Evolutionary conservation across 2,113 vertebrate species (phyloP).

Genomic region (Tupaia chinensis): DNA sequence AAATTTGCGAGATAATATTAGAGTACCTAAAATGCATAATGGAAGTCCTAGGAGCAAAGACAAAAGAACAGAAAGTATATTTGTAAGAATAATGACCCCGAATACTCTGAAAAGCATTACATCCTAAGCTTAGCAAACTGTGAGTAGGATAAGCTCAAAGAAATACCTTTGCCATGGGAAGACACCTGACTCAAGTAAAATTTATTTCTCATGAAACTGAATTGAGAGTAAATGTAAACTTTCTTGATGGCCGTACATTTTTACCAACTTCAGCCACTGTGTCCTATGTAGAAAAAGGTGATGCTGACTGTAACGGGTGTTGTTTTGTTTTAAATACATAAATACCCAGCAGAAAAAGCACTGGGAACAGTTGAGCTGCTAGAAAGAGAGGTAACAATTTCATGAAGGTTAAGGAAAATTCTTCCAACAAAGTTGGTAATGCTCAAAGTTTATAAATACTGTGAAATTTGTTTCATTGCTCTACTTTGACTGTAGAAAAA

Average conservation of each 20-base stretch:
- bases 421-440: not conserved
- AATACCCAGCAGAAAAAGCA: not conserved
- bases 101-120: not conserved
- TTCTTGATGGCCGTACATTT: not conserved
- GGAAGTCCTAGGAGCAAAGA: not conserved
- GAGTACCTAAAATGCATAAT: not conserved
- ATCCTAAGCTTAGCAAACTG: not conserved
- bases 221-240: not conserved
- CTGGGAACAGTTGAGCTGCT: not conserved
- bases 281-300: not conserved
- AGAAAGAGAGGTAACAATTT: not conserved
- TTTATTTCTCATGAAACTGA: not conserved
- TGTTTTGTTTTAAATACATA: not conserved
- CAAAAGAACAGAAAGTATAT: not conserved
- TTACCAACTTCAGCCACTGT: not conserved
- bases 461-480: not conserved
- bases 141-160: not conserved
- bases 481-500: not conserved
- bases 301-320: not conserved
- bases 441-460: not conserved
- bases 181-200: conserved; percentile 39
- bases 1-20: not conserved
- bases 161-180: conserved; percentile 65
- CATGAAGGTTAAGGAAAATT: not conserved
- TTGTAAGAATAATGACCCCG: not conserved